phyloP scores from a whole-genome alignment of 2,797 vertebrate species.

The Tenualosa ilisha region DNA sequence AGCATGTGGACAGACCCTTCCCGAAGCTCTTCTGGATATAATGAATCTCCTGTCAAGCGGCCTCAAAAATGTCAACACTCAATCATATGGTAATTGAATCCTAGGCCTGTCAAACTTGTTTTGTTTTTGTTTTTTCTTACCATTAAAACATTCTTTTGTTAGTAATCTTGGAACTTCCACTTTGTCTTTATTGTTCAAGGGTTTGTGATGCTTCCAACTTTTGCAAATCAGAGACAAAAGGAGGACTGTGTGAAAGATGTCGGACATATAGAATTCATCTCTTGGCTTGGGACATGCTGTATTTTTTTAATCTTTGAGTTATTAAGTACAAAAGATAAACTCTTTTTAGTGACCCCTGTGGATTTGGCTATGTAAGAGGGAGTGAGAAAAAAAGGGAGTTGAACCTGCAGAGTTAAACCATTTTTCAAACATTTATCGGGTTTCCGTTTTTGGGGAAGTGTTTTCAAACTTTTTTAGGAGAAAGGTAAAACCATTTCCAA shows the following conservation, averaged over 20 bases:
- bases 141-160: conserved; percentile 73
- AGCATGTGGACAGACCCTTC: conserved; percentile 60
- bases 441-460: neutral
- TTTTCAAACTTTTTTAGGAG: neutral
- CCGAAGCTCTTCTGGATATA: conserved; percentile 60
- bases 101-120: conserved; percentile 61
- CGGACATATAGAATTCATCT: conserved; percentile 46
- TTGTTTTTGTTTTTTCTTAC: conserved; percentile 52
- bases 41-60: conserved; percentile 74
- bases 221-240: conserved; percentile 49
- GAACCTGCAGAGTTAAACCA: neutral
- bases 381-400: neutral
- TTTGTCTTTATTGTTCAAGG: conserved; percentile 55
- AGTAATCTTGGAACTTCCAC: conserved; percentile 59
- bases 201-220: conserved; percentile 66
- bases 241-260: conserved; percentile 49
- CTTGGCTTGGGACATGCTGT: conserved; percentile 19
- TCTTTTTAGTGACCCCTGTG: neutral
- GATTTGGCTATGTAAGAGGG: neutral
- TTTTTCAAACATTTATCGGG: neutral
- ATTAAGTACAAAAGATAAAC: neutral
- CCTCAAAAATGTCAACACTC: conserved; percentile 79
- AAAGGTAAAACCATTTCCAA: conserved; percentile 6
- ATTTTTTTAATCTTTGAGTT: neutral
- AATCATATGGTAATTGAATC: conserved; percentile 74